A percentile compares a stretch with the other conserved stretches of the same genome.
These are phyloP conservation scores for Eretmocerus hayati DNA, from an alignment of 2,888 invertebrate genomes.

Conservation along the genomic window DNA sequence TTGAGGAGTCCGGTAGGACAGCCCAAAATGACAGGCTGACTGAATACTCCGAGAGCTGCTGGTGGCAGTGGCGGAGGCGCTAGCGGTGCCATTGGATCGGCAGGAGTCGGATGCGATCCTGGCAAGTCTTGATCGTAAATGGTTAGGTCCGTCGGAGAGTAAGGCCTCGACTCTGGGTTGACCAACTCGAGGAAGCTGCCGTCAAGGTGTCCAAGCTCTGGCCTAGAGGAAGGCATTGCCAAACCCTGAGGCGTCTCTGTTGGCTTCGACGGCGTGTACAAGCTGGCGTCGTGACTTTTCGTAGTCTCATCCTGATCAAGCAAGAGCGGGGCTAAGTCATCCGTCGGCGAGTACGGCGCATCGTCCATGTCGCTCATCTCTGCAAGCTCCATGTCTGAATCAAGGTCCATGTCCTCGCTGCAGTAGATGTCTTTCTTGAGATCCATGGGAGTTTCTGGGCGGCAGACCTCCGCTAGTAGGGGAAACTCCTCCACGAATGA, in stretches of 20 bases:
- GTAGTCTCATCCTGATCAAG: not conserved
- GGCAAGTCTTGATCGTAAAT: conserved; percentile 31
- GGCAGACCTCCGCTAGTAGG: conserved; percentile 24
- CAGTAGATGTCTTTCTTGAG: conserved; percentile 20
- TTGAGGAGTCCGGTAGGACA: conserved; percentile 5
- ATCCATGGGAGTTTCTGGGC: conserved; percentile 16
- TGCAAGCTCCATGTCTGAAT: conserved; percentile 39
- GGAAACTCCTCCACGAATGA: conserved; percentile 35
- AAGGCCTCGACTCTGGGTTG: conserved; percentile 25
- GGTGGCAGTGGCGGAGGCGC: conserved; percentile 14
- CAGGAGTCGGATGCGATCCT: conserved; percentile 2
- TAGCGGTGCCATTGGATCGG: not conserved
- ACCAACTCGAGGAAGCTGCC: conserved; percentile 4
- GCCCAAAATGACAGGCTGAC: conserved; percentile 2
- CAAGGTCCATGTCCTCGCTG: conserved; percentile 42
- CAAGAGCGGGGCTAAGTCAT: conserved; percentile 29
- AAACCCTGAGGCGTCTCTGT: conserved; percentile 10
- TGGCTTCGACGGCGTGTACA: conserved; percentile 26
- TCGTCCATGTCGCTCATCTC: not conserved
- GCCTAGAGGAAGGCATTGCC: not conserved
- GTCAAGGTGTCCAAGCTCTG: not conserved
- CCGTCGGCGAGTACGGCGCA: conserved; percentile 41
- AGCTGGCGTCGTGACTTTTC: not conserved
- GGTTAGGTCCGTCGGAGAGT: conserved; percentile 36
- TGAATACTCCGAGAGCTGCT: conserved; percentile 4